Evolutionary conservation across 2,113 vertebrate species (phyloP), one percentile per base, ranked within the genome.

Genomic region (Ascaphus truei): DNA sequence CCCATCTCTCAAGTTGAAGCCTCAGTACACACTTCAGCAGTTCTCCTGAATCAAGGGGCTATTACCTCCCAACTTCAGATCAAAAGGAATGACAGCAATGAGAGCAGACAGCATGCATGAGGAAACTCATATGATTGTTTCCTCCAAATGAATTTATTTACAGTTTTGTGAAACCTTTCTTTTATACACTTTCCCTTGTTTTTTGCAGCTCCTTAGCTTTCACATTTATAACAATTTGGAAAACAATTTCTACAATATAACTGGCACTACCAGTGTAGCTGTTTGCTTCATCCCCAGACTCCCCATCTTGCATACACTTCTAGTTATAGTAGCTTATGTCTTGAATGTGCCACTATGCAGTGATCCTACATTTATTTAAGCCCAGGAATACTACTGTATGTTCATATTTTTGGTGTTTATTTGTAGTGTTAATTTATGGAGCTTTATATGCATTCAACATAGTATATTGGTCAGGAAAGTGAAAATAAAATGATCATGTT

Each of bases 1-100:
- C 86, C 86, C 83, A 88, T 92, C 87, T 88, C 81, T 87, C 84
- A 84, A 75, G 79, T 76, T 80, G 85, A 86, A 88, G 81, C 79
- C 77, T 74, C 59, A 85, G 79, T 84, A 84, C 74, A 89, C 81
- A 89, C 81, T 89, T 87, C 77, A 87, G 81, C 78, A 82, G 84
- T 86, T 88, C 78, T 71, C 58, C 75, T 79, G 86, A 89, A 85
- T 85, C 82, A 79, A 72, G 77, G 80, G 84, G 79, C 82, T 76
- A 77, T 90, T 90, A 84, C 88, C 83, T 83, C 77, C 84, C 88
- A 84, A 80, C 81, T 85, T 78, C 73, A 76, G 82, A 88, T 83
- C 77, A 76, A 86, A 84, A 85, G 73, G 74, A 76, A 62, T 11
- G 62, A 80, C 81, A 84, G 82, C 76, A 75, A 16, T 1, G 2